These are phyloP conservation scores for Orientallactaga sibirica DNA, from an alignment of 2,797 vertebrate species.

Conservation along the genomic window DNA sequence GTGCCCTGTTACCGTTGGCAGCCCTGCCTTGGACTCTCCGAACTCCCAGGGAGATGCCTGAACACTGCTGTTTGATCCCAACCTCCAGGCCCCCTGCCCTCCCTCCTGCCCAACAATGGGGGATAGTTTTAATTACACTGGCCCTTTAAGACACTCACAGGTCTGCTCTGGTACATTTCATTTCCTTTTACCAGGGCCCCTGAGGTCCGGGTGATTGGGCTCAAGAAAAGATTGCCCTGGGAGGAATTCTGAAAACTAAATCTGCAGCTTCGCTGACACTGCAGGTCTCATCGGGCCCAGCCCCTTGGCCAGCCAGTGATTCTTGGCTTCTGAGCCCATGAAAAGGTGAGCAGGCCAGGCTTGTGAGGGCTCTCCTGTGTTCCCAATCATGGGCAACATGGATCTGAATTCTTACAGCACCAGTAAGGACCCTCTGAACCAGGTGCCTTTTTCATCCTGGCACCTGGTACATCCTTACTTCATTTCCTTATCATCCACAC, in stretches of 20 bases:
- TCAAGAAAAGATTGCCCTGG: not conserved
- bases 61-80: fast-evolving
- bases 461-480: not conserved
- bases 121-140: slow-evolving; percentile 47
- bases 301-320: fast-evolving
- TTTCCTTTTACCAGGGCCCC: not conserved
- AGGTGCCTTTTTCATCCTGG: fast-evolving
- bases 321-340: not conserved
- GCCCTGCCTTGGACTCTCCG: not conserved
- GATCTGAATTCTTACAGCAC: not conserved
- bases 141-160: not conserved
- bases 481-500: not conserved
- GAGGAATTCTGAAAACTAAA: not conserved
- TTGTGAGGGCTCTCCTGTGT: not conserved
- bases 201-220: not conserved
- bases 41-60: not conserved
- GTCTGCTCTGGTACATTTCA: not conserved
- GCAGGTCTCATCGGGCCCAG: not conserved
- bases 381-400: fast-evolving
- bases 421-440: not conserved
- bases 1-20: not conserved
- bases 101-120: not conserved
- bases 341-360: not conserved
- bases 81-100: not conserved
- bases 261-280: not conserved